Evolutionary conservation across 2,797 vertebrate species (phyloP).

Genomic region (Gallinago nigripennis): DNA sequence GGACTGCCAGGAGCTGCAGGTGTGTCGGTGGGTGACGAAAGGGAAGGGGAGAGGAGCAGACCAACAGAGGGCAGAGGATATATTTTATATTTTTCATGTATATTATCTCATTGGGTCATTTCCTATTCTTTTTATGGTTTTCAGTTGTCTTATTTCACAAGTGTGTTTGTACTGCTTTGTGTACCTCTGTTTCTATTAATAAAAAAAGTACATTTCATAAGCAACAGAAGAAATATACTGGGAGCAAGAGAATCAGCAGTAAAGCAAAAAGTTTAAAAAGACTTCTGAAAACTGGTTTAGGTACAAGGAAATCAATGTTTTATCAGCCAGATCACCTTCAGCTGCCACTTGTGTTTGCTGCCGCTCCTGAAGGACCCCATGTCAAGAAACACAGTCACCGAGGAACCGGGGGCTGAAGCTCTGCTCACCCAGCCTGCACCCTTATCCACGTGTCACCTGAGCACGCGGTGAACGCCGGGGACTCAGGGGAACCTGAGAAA

Average conservation of each 20-base stretch:
- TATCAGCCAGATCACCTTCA: not conserved
- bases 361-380: not conserved
- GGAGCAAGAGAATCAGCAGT: not conserved
- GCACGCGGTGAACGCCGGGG: not conserved
- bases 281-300: not conserved
- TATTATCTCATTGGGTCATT: not conserved
- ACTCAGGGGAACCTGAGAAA: not conserved
- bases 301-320: not conserved
- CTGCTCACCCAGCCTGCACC: not conserved
- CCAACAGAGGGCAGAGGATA: not conserved
- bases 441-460: not conserved
- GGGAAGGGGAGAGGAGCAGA: not conserved
- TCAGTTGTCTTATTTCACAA: not conserved
- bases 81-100: not conserved
- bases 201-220: not conserved
- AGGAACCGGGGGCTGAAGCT: not conserved
- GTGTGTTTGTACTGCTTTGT: not conserved
- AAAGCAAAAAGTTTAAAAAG: not conserved
- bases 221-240: not conserved
- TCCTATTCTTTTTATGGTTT: not conserved
- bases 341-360: not conserved
- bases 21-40: not conserved
- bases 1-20: not conserved
- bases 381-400: not conserved
- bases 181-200: not conserved